Conservation (phyloP, 2,113 vertebrate genomes). For the Actenoides hombroni region DNA sequence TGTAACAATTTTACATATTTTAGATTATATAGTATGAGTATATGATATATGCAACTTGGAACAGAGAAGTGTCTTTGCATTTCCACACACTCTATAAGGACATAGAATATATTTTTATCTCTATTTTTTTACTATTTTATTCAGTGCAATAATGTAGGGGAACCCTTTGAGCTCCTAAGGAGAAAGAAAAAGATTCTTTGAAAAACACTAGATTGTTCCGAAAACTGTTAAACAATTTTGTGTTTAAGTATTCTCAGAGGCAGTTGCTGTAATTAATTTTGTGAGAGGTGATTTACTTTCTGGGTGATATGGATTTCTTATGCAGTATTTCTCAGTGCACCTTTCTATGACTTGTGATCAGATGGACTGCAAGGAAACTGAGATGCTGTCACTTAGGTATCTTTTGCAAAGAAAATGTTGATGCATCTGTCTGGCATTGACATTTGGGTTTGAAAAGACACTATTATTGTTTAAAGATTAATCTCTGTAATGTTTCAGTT, state of each 20-base stretch:
- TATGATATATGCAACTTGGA: neutral
- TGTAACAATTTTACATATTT: neutral
- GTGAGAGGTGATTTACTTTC: neutral
- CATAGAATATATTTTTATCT: too few relatives aligned
- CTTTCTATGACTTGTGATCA: neutral
- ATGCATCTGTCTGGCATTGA: neutral
- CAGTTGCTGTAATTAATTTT: neutral
- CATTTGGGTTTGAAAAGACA: neutral
- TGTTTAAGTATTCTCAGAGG: neutral
- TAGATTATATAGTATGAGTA: neutral
- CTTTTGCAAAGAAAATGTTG: neutral
- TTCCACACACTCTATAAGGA: too few relatives aligned
- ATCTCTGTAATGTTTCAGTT: constrained; percentile 5
- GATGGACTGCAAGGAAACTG: neutral
- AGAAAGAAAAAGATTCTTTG: neutral
- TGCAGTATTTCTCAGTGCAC: neutral
- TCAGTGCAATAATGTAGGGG: neutral
- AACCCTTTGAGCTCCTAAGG: neutral
- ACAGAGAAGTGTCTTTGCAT: too few relatives aligned
- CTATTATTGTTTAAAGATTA: neutral
- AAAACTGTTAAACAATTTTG: neutral
- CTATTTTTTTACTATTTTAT: too few relatives aligned
- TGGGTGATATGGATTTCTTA: neutral
- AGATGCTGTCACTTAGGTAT: neutral
- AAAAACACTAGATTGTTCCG: neutral